Percentiles rank a stretch among this genome's conserved stretches.
Conservation (phyloP, 2,888 invertebrate species). For the Herminia tarsipennalis region DNA sequence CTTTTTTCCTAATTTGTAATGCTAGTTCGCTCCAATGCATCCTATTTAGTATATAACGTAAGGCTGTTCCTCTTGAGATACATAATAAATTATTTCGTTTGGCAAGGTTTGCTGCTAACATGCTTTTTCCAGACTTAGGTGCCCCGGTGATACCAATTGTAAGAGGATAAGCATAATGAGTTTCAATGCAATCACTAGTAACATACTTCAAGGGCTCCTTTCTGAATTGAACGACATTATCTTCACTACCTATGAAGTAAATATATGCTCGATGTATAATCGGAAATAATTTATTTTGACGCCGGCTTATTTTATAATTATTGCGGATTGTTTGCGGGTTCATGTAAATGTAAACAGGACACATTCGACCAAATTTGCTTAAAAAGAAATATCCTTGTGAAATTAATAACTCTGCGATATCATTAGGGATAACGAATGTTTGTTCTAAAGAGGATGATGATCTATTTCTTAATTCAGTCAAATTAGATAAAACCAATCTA, state of each 20-base stretch:
- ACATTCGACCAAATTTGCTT: constrained; percentile 87
- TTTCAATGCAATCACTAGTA: constrained; percentile 61
- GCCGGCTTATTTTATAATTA: constrained; percentile 75
- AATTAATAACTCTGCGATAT: constrained; percentile 85
- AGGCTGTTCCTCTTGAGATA: constrained; percentile 83
- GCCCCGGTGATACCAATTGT: constrained; percentile 86
- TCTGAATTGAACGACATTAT: constrained; percentile 79
- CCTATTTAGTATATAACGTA: constrained; percentile 77
- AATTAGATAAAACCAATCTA: constrained; percentile 54
- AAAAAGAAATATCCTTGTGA: constrained; percentile 85
- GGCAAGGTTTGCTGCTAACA: constrained; percentile 82
- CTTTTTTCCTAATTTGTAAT: constrained; percentile 60
- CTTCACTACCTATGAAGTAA: constrained; percentile 84
- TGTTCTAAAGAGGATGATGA: constrained; percentile 84
- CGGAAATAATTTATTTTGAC: constrained; percentile 76
- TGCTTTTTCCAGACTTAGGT: constrained; percentile 87
- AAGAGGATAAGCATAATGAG: constrained; percentile 80
- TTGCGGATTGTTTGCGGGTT: constrained; percentile 75
- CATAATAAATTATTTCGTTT: constrained; percentile 82
- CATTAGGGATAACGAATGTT: constrained; percentile 78
- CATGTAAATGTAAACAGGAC: constrained; percentile 87
- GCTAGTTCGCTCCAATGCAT: constrained; percentile 83
- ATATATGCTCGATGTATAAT: constrained; percentile 85
- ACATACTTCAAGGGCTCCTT: constrained; percentile 85
- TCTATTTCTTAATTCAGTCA: constrained; percentile 69